A percentile compares a stretch with the other conserved stretches of the same genome.
phyloP scores from a whole-genome alignment of 2,888 invertebrate species.

The Palloptera scutellata region DNA sequence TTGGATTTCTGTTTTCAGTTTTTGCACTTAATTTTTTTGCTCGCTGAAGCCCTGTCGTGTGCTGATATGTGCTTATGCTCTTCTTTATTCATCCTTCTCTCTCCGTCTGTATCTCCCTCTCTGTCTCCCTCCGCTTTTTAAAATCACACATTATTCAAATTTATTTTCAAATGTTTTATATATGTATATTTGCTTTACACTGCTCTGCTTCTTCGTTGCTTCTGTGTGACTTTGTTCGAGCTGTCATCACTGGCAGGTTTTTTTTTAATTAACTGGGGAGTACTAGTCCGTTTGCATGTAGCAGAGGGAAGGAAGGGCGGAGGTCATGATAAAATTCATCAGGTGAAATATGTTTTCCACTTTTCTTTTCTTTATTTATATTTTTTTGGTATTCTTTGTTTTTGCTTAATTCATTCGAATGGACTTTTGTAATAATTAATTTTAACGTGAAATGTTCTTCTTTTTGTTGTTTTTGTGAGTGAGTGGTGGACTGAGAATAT shows the following conservation, averaged over 20 bases:
- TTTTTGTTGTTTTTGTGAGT: conserved; percentile 8
- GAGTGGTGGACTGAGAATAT: neutral
- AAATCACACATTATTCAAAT: conserved; percentile 62
- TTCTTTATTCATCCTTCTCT: neutral
- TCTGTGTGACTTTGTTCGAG: conserved; percentile 7
- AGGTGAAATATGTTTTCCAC: conserved; percentile 25
- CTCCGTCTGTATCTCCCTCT: neutral
- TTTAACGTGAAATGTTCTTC: too few species aligned
- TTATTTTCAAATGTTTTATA: conserved; percentile 49
- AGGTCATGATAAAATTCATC: conserved; percentile 30
- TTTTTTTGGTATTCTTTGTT: too few species aligned
- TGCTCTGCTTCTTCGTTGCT: conserved; percentile 12
- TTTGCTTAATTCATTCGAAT: too few species aligned
- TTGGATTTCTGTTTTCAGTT: conserved; percentile 25
- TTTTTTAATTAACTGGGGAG: conserved; percentile 31
- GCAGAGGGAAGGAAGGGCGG: conserved; percentile 9
- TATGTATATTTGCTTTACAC: conserved; percentile 27
- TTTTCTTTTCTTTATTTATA: too few species aligned
- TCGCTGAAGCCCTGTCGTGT: neutral
- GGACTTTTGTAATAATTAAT: too few species aligned
- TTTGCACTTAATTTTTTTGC: neutral
- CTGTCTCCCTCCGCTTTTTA: conserved; percentile 47
- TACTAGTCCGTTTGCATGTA: conserved; percentile 11
- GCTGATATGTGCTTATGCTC: neutral
- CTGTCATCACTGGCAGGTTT: conserved; percentile 25